Base-by-base conservation (phyloP, 2,888 invertebrate species). In the Lobophora halterata region DNA sequence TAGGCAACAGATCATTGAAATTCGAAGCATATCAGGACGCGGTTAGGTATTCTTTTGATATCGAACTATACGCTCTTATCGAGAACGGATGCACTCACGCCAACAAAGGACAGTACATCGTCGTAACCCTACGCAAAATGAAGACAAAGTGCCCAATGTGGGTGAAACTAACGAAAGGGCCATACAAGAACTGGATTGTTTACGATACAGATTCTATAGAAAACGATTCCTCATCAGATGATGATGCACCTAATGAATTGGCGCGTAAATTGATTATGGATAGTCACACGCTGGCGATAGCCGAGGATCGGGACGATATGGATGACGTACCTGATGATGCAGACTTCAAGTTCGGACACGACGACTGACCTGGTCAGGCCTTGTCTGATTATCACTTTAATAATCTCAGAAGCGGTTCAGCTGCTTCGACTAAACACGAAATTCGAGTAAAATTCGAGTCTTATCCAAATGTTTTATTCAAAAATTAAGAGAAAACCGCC, bases 51-150 rank as follows among this genome's bases (percentile, higher is more conserved):
- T 71, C 59, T 1, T 85, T 88, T 21, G 58, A 79, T 9, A 53
- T 88, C 1, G 72, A 80, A 33, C 37, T 88, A n/a, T 83, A 78
- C 20, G 87, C 83, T 0, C 67, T 73, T 1, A 53, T 87, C 1
- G 54, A 77, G 28, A 36, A 38, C 1, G 49, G 58, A 0, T 63
- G 53, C 25, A 69, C 62, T 1, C 83, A 88, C 45, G 49, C 57
- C 0, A 73, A 77, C 37, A 83, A 77, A 60, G 83, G 83, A 0
- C 71, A 73, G 3, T 80, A 82, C 19, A 70, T 88, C n/a, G 49
- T 66, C 9, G 65, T 87, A 0, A 71, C 61, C 12, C 31, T 88
- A 3, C 28, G 8, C 1, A 83, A 85, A 55, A 21, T 79, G 3
- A 46, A 77, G 19, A 45, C 61, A 0, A 75, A 51, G n/a, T 0